Base-by-base conservation (phyloP, 2,797 vertebrate genomes). In the Sparidentex hasta region DNA sequence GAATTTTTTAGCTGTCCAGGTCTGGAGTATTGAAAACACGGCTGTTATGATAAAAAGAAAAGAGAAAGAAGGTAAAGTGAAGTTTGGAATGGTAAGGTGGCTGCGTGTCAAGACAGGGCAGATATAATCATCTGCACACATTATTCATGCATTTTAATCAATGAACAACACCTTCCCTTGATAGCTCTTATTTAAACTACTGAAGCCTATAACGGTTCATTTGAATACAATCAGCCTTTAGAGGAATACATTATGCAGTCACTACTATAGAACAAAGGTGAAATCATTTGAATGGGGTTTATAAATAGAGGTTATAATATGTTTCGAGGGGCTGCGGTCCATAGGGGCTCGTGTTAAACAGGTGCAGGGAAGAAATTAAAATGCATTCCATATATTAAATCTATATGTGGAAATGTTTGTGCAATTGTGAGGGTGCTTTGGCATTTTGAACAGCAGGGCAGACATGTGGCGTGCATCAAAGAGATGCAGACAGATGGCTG, bases 391-490 rank as follows among this genome's bases (percentile, higher is more conserved):
- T 90, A 78, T 65, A 82, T 86, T 69, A 73, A 78, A 86, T n/a
- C 51, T 78, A 61, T 59, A 65, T 48, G 72, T 71, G 63, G 21
- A 55, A 47, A 44, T 23, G 77, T 74, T 59, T 65, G 81, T 65
- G 63, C 29, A 69, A 23, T 12, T 55, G 64, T n/a, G 56, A 41
- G 67, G 68, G 47, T 74, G 79, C 66, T 72, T 38, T 80, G 84
- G 86, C 73, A 73, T 83, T 85, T 78, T n/a, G 69, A 92, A 83
- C 90, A 93, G 90, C 88, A 86, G 90, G 85, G 57, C 11, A 86
- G 83, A 90, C 93, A 94, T 93, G 91, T 93, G 94, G 91, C 65
- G 82, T 62, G 87, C 90, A 94, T 92, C 88, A 93, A 94, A 93
- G 90, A 88, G 76, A 44, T 9, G 23, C 74, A 83, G 88, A 92